phyloP scores from a whole-genome alignment of 2,797 vertebrate species.

The Spinibarbus caldwelli region DNA sequence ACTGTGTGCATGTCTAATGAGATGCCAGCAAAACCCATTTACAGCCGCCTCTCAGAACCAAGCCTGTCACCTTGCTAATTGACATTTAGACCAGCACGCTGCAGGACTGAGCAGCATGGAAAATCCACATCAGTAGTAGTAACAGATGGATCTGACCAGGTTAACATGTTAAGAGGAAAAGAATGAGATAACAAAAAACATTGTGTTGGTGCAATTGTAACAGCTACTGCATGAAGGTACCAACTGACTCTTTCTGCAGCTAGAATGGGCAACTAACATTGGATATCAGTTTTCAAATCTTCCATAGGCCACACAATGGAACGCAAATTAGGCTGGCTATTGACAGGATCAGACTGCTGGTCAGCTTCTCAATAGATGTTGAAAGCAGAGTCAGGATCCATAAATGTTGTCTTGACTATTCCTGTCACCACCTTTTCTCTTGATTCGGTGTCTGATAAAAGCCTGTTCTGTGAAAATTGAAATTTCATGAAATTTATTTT shows the following conservation, averaged over 20 bases:
- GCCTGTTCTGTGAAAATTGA: conserved; percentile 15
- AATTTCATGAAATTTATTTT: conserved; percentile 2
- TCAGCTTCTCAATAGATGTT: conserved; percentile 16
- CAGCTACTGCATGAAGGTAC: background rate
- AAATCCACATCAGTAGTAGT: background rate
- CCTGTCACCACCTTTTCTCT: conserved; percentile 12
- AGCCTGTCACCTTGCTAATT: conserved; percentile 46
- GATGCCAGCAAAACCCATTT: conserved; percentile 23
- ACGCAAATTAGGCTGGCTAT: conserved; percentile 33
- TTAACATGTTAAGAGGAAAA: background rate
- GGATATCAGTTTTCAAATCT: conserved; percentile 33
- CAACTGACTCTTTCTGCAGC: background rate
- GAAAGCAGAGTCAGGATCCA: conserved; percentile 22
- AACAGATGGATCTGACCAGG: background rate
- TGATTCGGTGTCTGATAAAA: conserved; percentile 2
- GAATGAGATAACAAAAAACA: background rate
- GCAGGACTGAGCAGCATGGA: conserved; percentile 7
- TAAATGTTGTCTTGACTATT: conserved; percentile 21
- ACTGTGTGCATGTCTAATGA: conserved; percentile 57
- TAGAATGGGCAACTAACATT: background rate
- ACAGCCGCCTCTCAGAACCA: conserved; percentile 8
- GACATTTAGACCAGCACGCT: conserved; percentile 43
- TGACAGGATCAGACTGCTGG: conserved; percentile 22
- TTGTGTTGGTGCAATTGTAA: background rate
- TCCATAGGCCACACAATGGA: conserved; percentile 21